phyloP scores from a whole-genome alignment of 2,888 invertebrate genomes.

The Odontothrips loti region DNA sequence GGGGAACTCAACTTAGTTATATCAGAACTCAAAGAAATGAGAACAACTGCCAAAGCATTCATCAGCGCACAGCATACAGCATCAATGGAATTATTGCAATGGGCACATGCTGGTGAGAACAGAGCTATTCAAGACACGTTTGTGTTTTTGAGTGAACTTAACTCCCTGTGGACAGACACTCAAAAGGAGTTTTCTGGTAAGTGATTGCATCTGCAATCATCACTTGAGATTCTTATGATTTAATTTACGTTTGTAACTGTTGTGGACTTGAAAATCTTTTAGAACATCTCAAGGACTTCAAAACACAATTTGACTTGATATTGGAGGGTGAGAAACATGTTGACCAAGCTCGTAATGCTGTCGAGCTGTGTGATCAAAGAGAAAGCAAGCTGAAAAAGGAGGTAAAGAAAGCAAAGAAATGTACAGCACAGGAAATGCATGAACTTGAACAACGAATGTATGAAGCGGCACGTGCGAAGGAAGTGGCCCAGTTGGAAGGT shows the following conservation, averaged over 20 bases:
- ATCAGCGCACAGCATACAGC: constrained; percentile 49
- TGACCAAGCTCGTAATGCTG: constrained; percentile 47
- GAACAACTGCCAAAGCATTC: constrained; percentile 48
- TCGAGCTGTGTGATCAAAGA: constrained; percentile 47
- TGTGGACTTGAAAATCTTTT: constrained; percentile 35
- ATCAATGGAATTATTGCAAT: constrained; percentile 49
- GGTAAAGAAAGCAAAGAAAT: constrained; percentile 48
- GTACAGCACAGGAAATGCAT: constrained; percentile 46
- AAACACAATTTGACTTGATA: constrained; percentile 50
- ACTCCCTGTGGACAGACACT: constrained; percentile 49
- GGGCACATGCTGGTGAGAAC: constrained; percentile 50
- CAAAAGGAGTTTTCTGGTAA: constrained; percentile 50
- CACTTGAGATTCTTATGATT: too few relatives aligned
- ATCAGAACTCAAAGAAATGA: constrained; percentile 49
- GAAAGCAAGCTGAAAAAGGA: constrained; percentile 49
- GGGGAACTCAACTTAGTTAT: constrained; percentile 49
- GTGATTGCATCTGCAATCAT: neutral
- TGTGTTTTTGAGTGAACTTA: constrained; percentile 48
- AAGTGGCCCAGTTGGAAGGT: constrained; percentile 51
- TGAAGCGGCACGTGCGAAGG: constrained; percentile 49
- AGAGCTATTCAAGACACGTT: constrained; percentile 50
- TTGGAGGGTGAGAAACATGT: constrained; percentile 50
- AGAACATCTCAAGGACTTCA: constrained; percentile 49
- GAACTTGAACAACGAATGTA: constrained; percentile 47
- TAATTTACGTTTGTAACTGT: too few relatives aligned